Evolutionary conservation across 2,797 vertebrate genomes (phyloP), one percentile per base, ranked within the genome.

Genomic region (Arvicola amphibius): DNA sequence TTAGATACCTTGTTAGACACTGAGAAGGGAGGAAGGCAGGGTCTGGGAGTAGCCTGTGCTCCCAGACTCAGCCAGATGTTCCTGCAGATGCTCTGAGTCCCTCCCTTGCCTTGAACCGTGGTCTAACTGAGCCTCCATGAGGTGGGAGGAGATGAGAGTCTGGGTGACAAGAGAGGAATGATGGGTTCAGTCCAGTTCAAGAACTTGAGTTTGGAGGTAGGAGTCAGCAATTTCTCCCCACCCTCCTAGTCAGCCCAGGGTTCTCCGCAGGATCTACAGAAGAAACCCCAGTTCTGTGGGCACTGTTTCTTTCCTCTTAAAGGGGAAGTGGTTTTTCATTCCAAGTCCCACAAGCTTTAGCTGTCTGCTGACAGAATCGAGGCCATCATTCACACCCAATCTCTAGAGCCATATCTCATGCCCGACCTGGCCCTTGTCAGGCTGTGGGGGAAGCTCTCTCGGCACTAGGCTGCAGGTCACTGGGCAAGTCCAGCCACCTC

Each of bases 261-360:
- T 65, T 43, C 90, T 74, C 34, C 8, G 2, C 56, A 56, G 85
- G 79, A 63, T 48, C 69, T 17, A 40, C 79, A 56, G 46, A 16
- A 40, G 23, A 16, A 40, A 19, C 63, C 83, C 59, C 4, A n/a
- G 51, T 88, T 81, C 79, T 14, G 5, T 29, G 93, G 71, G 78
- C 88, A 53, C 59, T 29, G 67, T 10, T 48, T 90, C n/a, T 53
- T 91, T 93, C 76, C 83, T 92, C 46, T 76, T 43, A n/a, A 23
- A 40, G 63, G 48, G 65, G 87, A 96, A 96, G 94, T 87, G 96
- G 88, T 77, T 96, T 96, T 85, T 29, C 53, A 81, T 32, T 43
- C 56, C 67, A 94, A 96, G 93, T 84, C 34, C 43, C 61, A 9
- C 37, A 61, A 77, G 43, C 92, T 77, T 79, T 12, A 21, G 77